phyloP scores from a whole-genome alignment of 2,888 invertebrate species.

The Onchidella celtica region DNA sequence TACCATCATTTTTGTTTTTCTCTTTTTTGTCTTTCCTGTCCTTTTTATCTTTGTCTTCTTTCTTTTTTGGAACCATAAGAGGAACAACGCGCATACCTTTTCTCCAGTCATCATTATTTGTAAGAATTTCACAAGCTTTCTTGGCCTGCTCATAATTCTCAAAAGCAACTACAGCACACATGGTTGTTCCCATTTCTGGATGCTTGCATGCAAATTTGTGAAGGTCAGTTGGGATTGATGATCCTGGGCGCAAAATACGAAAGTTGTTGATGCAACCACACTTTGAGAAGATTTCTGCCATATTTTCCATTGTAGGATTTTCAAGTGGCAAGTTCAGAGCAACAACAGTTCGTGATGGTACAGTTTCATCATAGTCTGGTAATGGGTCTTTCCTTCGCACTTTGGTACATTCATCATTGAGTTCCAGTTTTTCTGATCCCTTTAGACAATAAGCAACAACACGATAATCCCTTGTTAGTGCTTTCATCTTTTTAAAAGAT shows the following conservation, averaged over 20 bases:
- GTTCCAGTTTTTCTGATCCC: constrained; percentile 89
- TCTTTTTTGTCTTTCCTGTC: constrained; percentile 60
- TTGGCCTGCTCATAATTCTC: constrained; percentile 92
- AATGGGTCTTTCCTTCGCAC: constrained; percentile 91
- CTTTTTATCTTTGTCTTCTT: constrained; percentile 64
- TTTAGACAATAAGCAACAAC: constrained; percentile 93
- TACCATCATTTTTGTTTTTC: constrained; percentile 51
- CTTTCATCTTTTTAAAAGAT: constrained; percentile 96
- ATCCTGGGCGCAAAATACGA: constrained; percentile 92
- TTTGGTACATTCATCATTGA: constrained; percentile 95
- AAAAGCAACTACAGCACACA: constrained; percentile 95
- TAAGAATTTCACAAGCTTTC: constrained; percentile 85
- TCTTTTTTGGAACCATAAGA: constrained; percentile 72
- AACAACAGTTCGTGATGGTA: constrained; percentile 94
- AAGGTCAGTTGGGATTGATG: constrained; percentile 94
- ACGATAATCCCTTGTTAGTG: constrained; percentile 95
- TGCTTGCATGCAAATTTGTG: constrained; percentile 94
- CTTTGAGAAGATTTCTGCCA: constrained; percentile 92
- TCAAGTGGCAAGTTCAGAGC: constrained; percentile 92
- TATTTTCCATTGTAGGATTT: constrained; percentile 91
- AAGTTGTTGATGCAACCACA: constrained; percentile 95
- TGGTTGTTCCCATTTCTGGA: constrained; percentile 90
- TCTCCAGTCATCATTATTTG: constrained; percentile 77
- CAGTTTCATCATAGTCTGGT: constrained; percentile 94
- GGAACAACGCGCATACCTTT: constrained; percentile 78